Conservation (phyloP, 2,888 invertebrate genomes). For the Cryptus armator region DNA sequence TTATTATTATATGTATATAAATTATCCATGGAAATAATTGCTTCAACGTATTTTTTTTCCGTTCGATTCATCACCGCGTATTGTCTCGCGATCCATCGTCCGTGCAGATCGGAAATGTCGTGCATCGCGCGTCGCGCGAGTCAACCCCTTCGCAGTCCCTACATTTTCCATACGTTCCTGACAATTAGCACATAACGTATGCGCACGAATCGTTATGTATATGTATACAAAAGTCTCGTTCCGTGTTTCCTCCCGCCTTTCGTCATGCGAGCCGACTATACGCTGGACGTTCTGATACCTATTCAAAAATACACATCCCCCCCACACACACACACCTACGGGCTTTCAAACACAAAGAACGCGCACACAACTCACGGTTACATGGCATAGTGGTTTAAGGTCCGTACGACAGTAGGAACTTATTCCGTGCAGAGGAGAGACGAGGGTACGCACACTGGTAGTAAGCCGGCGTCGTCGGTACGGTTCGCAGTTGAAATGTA, state of each 20-base stretch:
- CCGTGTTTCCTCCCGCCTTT: slow-evolving; percentile 55
- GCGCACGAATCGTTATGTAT: not conserved
- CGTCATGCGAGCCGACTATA: slow-evolving; percentile 60
- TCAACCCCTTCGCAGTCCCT: slow-evolving; percentile 37
- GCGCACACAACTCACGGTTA: slow-evolving; percentile 23
- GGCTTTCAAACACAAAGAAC: slow-evolving; percentile 12
- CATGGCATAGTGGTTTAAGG: slow-evolving; percentile 49
- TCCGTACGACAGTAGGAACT: slow-evolving; percentile 44
- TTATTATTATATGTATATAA: not conserved
- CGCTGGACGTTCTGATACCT: slow-evolving; percentile 34
- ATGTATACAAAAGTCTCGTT: slow-evolving; percentile 35
- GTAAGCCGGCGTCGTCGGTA: slow-evolving; percentile 65
- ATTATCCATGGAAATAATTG: not conserved
- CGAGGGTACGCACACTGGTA: slow-evolving; percentile 49
- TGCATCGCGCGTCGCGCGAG: slow-evolving; percentile 20
- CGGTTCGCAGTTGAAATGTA: slow-evolving; percentile 66
- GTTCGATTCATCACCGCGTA: not conserved
- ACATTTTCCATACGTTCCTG: slow-evolving; percentile 36
- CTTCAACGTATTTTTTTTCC: not conserved
- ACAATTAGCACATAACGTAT: slow-evolving; percentile 43
- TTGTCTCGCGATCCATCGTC: not conserved
- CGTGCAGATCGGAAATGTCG: slow-evolving; percentile 34
- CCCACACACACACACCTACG: slow-evolving; percentile 2
- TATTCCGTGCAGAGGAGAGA: slow-evolving; percentile 47
- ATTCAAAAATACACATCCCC: slow-evolving; percentile 25